Conservation (phyloP, 2,797 vertebrate genomes). For the Eleutherodactylus coqui region DNA sequence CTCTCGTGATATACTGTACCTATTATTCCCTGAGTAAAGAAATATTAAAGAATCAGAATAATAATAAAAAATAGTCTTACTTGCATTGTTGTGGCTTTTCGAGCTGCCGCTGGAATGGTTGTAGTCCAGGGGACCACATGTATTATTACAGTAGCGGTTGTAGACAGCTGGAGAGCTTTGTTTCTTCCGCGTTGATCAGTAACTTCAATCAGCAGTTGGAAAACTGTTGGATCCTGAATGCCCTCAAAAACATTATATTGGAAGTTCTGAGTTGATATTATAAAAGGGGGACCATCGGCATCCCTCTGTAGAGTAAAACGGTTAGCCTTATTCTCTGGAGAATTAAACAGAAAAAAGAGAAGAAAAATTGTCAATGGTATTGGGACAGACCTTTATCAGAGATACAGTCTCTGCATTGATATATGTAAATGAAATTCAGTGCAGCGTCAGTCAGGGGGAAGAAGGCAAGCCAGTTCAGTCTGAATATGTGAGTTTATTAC, state of each 20-base stretch:
- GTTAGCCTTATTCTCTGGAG: conserved; percentile 70
- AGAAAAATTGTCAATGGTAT: neutral
- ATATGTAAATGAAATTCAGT: neutral
- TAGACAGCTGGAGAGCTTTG: conserved; percentile 65
- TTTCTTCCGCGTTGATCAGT: conserved; percentile 70
- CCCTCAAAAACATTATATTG: conserved; percentile 66
- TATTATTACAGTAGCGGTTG: conserved; percentile 63
- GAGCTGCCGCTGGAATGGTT: conserved; percentile 51
- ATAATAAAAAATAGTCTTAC: conserved; percentile 58
- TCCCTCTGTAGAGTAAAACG: conserved; percentile 66
- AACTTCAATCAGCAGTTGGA: conserved; percentile 69
- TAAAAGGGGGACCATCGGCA: conserved; percentile 57
- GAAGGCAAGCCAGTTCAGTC: no score
- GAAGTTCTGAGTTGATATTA: conserved; percentile 66
- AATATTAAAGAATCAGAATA: neutral
- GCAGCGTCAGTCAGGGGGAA: no score
- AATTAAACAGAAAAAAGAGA: conserved; percentile 16
- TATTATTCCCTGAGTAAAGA: neutral
- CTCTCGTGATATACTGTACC: no score
- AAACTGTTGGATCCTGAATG: conserved; percentile 57
- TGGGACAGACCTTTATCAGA: neutral
- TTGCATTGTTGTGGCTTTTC: conserved; percentile 29
- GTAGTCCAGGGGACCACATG: conserved; percentile 64
- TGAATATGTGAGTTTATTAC: no score
- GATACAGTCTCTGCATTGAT: neutral